These are phyloP conservation scores for Deilephila porcellus DNA, from an alignment of 2,888 invertebrate genomes.

Conservation along the genomic window DNA sequence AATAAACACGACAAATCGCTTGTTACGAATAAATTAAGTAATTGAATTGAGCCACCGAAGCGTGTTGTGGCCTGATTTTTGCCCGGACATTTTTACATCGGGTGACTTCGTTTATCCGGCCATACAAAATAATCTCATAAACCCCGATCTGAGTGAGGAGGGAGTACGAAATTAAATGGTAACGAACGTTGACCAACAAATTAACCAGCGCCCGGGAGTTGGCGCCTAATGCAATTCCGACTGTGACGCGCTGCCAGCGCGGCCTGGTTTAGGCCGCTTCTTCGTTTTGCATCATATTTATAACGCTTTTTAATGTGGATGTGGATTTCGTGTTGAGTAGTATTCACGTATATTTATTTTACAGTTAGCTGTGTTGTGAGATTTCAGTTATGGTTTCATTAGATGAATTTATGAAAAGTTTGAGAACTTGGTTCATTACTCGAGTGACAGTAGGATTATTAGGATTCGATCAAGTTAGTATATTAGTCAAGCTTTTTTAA, in stretches of 20 bases:
- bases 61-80: slow-evolving; percentile 40
- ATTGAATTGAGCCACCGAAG: slow-evolving; percentile 28
- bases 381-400: too few species aligned
- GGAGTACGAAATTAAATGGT: slow-evolving; percentile 60
- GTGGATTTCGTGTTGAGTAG: slow-evolving; percentile 12
- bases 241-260: slow-evolving; percentile 34
- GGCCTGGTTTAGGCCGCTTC: slow-evolving; percentile 30
- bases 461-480: too few species aligned
- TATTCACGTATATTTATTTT: neutral
- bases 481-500: too few species aligned
- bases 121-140: slow-evolving; percentile 42
- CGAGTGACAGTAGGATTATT: too few species aligned
- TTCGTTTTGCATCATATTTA: slow-evolving; percentile 32
- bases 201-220: slow-evolving; percentile 58
- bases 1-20: slow-evolving; percentile 24
- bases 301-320: slow-evolving; percentile 22
- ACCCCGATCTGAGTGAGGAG: slow-evolving; percentile 44
- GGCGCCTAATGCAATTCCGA: slow-evolving; percentile 59
- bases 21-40: slow-evolving; percentile 19
- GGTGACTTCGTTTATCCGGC: slow-evolving; percentile 46
- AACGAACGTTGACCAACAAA: slow-evolving; percentile 65
- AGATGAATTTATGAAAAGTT: too few species aligned
- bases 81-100: slow-evolving; percentile 47
- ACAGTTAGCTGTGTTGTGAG: neutral
- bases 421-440: too few species aligned